Evolutionary conservation across 1,140 invertebrate genomes (phyloP), one percentile per base, ranked within the genome.

Genomic region (Spodoptera litura): DNA sequence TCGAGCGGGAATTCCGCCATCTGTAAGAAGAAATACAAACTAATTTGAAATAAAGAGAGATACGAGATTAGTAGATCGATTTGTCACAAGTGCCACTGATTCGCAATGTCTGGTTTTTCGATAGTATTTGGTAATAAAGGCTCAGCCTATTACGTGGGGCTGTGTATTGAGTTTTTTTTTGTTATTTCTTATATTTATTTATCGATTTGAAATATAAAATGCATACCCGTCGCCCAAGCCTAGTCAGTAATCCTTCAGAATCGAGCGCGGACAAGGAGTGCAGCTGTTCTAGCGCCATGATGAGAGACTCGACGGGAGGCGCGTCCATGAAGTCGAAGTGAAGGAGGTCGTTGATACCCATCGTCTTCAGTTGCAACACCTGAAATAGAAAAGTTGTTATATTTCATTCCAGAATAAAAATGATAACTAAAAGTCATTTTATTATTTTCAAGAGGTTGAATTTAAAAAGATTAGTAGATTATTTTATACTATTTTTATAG

Each of bases 271-370:
- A 99, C 0, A 99, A 95, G 10, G 99, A 99, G 95, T 99, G 99
- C 38, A 99, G 95, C 83, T 99, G 98, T 91, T 99, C 99, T 78
- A 99, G 95, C 5, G 99, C 99, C 96, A 99, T 99, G 13, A 99
- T 99, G 58, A 99, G 95, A 0, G 99, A 98, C 92, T 99, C 98
- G 9, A 99, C 98, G 0, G 99, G 99, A 10, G 99, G 99, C 0
- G 99, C 98, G 93, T 99, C 99, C 99, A 99, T 99, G 93, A 99
- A 99, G 95, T 99, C 99, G 94, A 99, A 99, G 88, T 99, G 97
- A n/a, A 99, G 93, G n/a, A 99, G 95, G 95, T 99, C 99, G 93
- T 99, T 99, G 66, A 99, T 99, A 6, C 99, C 99, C 99, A 99
- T 99, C 0, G 99, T 99, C 93, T 99, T 99, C 1, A 99, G 91